A percentile compares a stretch with the other conserved stretches of the same genome.
Conservation (phyloP, 2,888 invertebrate genomes). For the Caenorhabditis sp. region DNA sequence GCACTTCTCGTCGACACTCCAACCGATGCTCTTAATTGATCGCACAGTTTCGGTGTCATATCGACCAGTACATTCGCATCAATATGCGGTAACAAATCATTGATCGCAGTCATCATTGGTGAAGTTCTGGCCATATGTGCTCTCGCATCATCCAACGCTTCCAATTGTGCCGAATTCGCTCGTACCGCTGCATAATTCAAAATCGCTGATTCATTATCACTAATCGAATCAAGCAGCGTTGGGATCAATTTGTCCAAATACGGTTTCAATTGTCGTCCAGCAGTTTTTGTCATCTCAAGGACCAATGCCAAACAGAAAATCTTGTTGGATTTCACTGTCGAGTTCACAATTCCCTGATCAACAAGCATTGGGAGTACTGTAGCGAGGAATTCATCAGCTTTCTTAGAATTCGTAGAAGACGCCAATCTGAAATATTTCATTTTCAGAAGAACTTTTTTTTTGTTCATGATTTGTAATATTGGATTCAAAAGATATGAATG, state of each 20-base stretch:
- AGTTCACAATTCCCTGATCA: slow-evolving; percentile 51
- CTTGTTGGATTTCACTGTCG: slow-evolving; percentile 45
- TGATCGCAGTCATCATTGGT: slow-evolving; percentile 76
- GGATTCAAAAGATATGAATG: no score
- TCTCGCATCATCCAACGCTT: slow-evolving; percentile 80
- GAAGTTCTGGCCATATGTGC: slow-evolving; percentile 84
- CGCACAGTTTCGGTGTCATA: slow-evolving; percentile 40
- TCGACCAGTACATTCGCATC: slow-evolving; percentile 30
- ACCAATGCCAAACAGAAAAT: slow-evolving; percentile 80
- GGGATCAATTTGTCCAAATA: slow-evolving; percentile 84
- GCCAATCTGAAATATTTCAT: slow-evolving; percentile 18
- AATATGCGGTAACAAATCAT: slow-evolving; percentile 49
- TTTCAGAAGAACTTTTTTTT: no score
- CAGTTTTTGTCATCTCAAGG: slow-evolving; percentile 84
- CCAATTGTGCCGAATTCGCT: slow-evolving; percentile 79
- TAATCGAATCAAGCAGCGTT: slow-evolving; percentile 81
- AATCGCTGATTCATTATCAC: slow-evolving; percentile 81
- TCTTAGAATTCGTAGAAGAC: slow-evolving; percentile 40
- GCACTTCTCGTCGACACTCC: slow-evolving; percentile 52
- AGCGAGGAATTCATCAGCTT: slow-evolving; percentile 41
- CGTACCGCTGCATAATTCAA: slow-evolving; percentile 83
- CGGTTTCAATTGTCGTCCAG: slow-evolving; percentile 81
- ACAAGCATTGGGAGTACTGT: slow-evolving; percentile 51
- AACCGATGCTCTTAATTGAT: slow-evolving; percentile 49
- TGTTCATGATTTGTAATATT: no score